Evolutionary conservation across 2,888 invertebrate genomes (phyloP).

Genomic region (Ophraella communa): DNA sequence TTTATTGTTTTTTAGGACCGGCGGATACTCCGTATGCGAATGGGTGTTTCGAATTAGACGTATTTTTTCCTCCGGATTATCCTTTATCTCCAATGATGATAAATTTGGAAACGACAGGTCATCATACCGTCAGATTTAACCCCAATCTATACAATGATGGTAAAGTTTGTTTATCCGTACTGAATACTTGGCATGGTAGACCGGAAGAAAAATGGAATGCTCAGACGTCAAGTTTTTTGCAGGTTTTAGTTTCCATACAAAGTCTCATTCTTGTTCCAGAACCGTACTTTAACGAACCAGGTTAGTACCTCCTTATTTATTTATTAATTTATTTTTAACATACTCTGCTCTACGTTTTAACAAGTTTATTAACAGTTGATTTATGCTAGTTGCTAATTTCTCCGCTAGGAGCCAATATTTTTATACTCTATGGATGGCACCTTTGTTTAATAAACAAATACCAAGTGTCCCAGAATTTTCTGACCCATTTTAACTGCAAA

Average conservation of each 20-base stretch:
- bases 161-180: constrained; percentile 91
- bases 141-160: constrained; percentile 95
- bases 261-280: constrained; percentile 90
- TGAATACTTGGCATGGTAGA: constrained; percentile 96
- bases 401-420: too few relatives aligned
- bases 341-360: too few relatives aligned
- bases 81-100: constrained; percentile 82
- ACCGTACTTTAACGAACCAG: constrained; percentile 95
- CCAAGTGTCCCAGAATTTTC: too few relatives aligned
- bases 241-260: constrained; percentile 92
- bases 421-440: too few relatives aligned
- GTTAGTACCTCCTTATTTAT: constrained; percentile 52
- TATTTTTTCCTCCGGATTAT: constrained; percentile 83
- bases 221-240: constrained; percentile 91
- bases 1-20: constrained; percentile 66
- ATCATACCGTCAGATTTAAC: constrained; percentile 88
- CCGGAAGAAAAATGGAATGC: constrained; percentile 98
- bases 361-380: too few relatives aligned
- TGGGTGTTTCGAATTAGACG: constrained; percentile 91
- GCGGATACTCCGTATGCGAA: constrained; percentile 92
- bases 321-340: not conserved
- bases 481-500: too few relatives aligned
- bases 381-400: too few relatives aligned
- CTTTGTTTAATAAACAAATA: too few relatives aligned
- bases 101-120: constrained; percentile 88